phyloP scores from a whole-genome alignment of 2,888 invertebrate genomes.

The Dolichopus griseipennis region DNA sequence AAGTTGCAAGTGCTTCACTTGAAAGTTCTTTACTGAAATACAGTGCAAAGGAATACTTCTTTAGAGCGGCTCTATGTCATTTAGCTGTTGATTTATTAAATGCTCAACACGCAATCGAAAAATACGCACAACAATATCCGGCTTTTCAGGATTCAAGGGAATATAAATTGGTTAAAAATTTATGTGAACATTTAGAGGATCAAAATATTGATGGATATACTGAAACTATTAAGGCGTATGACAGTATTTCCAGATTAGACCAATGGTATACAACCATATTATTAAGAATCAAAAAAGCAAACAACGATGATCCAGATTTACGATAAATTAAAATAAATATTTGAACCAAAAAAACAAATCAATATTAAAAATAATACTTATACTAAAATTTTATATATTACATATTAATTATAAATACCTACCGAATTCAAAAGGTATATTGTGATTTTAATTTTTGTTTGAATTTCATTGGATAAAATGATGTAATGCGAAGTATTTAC shows the following conservation, averaged over 20 bases:
- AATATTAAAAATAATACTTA: background rate
- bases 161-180: slow-evolving; percentile 83
- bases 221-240: slow-evolving; percentile 89
- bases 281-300: slow-evolving; percentile 88
- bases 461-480: background rate
- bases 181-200: slow-evolving; percentile 88
- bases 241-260: slow-evolving; percentile 93
- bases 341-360: background rate
- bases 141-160: slow-evolving; percentile 94
- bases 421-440: background rate
- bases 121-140: slow-evolving; percentile 89
- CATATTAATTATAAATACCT: background rate
- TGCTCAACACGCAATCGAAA: slow-evolving; percentile 87
- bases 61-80: slow-evolving; percentile 93
- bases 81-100: slow-evolving; percentile 90
- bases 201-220: slow-evolving; percentile 94
- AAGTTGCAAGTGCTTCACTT: slow-evolving; percentile 83
- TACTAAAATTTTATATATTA: background rate
- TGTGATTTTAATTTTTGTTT: background rate
- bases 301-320: slow-evolving; percentile 74
- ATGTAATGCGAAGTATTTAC: background rate
- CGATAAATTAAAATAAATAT: slow-evolving; percentile 43
- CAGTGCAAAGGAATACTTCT: slow-evolving; percentile 98
- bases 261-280: slow-evolving; percentile 96
- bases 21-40: slow-evolving; percentile 95